Conservation (phyloP, 2,797 vertebrate species). For the Argentina silus region DNA sequence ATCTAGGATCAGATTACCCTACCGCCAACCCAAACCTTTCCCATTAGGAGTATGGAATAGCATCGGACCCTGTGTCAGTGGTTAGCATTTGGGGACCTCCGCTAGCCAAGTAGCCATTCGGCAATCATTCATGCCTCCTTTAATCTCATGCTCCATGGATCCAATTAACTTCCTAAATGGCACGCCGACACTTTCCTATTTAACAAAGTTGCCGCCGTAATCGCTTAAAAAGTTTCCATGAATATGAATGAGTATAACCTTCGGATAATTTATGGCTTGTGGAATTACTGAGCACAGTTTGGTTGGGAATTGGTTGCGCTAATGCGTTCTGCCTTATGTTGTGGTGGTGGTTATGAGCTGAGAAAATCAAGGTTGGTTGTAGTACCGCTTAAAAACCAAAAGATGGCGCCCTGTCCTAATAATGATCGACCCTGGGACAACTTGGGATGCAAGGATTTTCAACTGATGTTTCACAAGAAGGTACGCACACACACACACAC, state of each 20-base stretch:
- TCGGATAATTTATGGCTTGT: background rate
- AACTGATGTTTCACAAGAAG: too few relatives aligned
- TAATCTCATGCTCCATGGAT: conserved; percentile 16
- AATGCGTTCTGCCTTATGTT: background rate
- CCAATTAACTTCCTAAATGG: conserved; percentile 13
- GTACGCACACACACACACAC: too few relatives aligned
- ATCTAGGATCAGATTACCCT: background rate
- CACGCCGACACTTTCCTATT: background rate
- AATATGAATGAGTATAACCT: background rate
- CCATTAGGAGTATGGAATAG: background rate
- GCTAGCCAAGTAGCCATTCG: background rate
- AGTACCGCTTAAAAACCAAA: background rate
- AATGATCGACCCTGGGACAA: too few relatives aligned
- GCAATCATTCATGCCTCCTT: conserved; percentile 1
- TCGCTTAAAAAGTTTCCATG: background rate
- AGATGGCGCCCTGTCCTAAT: background rate
- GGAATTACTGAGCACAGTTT: background rate
- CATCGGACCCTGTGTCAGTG: background rate
- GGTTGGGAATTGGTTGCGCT: background rate
- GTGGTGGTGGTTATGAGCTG: background rate
- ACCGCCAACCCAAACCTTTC: background rate
- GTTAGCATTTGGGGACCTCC: background rate
- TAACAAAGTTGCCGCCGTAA: background rate
- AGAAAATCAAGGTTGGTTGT: background rate
- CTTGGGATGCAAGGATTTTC: too few relatives aligned